Evolutionary conservation across 2,888 invertebrate species (phyloP).

Genomic region (Cephonodes hylas): DNA sequence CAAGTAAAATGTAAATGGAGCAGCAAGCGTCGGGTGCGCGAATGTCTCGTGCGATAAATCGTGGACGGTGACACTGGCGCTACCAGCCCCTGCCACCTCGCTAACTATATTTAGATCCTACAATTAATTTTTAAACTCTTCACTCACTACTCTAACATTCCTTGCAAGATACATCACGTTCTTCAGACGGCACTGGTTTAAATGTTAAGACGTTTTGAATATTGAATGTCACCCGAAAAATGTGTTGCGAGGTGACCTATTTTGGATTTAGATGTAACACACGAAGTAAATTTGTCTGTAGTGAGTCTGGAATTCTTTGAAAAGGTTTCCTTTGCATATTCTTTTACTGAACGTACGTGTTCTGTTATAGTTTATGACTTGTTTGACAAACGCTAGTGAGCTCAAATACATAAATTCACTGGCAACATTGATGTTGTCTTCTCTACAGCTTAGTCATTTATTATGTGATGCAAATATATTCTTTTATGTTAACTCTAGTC

Average conservation of each 20-base stretch:
- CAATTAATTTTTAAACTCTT: conserved; percentile 10
- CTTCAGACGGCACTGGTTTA: not conserved
- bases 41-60: conserved; percentile 43
- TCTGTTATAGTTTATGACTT: not conserved
- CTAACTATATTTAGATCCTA: conserved; percentile 39
- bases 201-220: not conserved
- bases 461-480: too few relatives aligned
- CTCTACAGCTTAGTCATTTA: too few relatives aligned
- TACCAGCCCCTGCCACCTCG: conserved; percentile 29
- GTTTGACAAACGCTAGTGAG: not conserved
- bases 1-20: conserved; percentile 43
- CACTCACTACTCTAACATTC: not conserved
- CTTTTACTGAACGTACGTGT: not conserved
- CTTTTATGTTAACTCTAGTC: too few relatives aligned
- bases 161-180: not conserved
- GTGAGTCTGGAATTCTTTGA: not conserved
- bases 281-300: conserved; percentile 17
- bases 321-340: not conserved
- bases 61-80: conserved; percentile 34
- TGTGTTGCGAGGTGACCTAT: not conserved
- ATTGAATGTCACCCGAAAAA: not conserved
- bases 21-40: conserved; percentile 29
- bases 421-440: too few relatives aligned
- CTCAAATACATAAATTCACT: not conserved
- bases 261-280: conserved; percentile 21